Evolutionary conservation across 1,140 invertebrate genomes (phyloP).

Genomic region (Zaprionus gabonicus): DNA sequence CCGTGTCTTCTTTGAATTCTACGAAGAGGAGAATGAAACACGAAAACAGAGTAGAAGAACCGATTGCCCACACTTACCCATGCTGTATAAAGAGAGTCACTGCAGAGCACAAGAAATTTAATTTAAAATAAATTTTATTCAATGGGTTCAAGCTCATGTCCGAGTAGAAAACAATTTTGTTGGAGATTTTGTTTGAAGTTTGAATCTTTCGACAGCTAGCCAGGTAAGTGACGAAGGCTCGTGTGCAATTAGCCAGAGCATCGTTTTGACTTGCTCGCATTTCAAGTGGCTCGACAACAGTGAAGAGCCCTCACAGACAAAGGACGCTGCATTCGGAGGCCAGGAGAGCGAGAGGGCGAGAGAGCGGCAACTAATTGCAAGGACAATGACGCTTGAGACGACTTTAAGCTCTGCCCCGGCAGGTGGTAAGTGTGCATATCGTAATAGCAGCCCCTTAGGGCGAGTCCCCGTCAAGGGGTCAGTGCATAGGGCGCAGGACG

Average conservation of each 20-base stretch:
- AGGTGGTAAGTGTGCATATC: constrained; percentile 45
- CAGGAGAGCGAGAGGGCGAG: constrained; percentile 24
- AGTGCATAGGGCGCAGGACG: constrained; percentile 16
- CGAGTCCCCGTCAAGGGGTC: constrained; percentile 34
- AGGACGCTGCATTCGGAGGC: constrained; percentile 39
- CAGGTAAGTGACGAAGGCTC: constrained; percentile 17
- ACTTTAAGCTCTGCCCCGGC: constrained; percentile 55
- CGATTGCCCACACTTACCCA: constrained; percentile 6
- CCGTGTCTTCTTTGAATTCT: neutral
- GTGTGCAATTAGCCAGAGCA: constrained; percentile 59
- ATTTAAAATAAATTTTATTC: constrained; percentile 1
- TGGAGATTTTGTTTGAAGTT: neutral
- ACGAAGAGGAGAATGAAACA: no score
- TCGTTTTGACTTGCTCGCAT: constrained; percentile 44
- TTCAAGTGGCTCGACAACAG: constrained; percentile 54
- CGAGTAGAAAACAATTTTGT: neutral
- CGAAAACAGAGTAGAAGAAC: neutral
- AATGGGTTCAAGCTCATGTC: neutral
- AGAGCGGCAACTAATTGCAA: constrained; percentile 72
- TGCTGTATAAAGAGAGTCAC: neutral
- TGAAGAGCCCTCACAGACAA: constrained; percentile 48
- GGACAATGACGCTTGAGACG: constrained; percentile 69
- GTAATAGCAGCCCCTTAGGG: constrained; percentile 47
- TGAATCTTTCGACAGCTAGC: constrained; percentile 1
- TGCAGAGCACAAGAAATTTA: constrained; percentile 6